Evolutionary conservation across 1,140 invertebrate species (phyloP), one percentile per base, ranked within the genome.

Genomic region (Bathynomus jamesi): DNA sequence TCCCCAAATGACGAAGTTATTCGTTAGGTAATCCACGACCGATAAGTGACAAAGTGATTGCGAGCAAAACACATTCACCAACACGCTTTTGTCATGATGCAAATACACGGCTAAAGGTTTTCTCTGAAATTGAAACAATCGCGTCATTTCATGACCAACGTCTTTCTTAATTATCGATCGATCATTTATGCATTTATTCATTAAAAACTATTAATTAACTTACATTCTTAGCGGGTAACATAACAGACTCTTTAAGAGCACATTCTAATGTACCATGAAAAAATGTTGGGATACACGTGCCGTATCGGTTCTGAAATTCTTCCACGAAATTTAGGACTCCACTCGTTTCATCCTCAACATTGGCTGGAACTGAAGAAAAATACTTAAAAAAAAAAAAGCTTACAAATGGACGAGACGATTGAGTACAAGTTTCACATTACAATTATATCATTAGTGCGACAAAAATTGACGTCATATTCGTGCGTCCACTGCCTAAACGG

Each of bases 51-150:
- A 94, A 70, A 98, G 84, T 68, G 95, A 85, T 82, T 97, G 92
- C 69, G 94, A 94, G 83, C 95, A 98, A 86, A 97, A 98, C 73
- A 98, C 93, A 84, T 98, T 96, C 62, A 94, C 89, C 74, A 95
- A 84, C 65, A 98, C 93, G 78, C 94, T 96, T 31, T 87, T 88
- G 82, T 97, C 95, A 81, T 97, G 94, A 81, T 98, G 95, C 27
- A 98, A 85, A 84, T 98, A 98, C 62, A 98, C 87, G 21, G 92
- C 94, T 73, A 98, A 82, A 64, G 96, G 85, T 84, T 93, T 93
- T 78, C 94, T 87, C 93, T 97, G 85, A 17, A n/a, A 17, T 17
- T 70, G 81, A 13, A 13, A 13, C 11, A 53, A 53, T 11, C 46
- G n/a, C 11, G n/a, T n/a, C n/a, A 53, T 13, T n/a, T 13, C 11